A percentile compares a stretch with the other conserved stretches of the same genome.
Evolutionary conservation across 1,140 invertebrate genomes (phyloP).

Genomic region (Pseudachorutes palmiensis): DNA sequence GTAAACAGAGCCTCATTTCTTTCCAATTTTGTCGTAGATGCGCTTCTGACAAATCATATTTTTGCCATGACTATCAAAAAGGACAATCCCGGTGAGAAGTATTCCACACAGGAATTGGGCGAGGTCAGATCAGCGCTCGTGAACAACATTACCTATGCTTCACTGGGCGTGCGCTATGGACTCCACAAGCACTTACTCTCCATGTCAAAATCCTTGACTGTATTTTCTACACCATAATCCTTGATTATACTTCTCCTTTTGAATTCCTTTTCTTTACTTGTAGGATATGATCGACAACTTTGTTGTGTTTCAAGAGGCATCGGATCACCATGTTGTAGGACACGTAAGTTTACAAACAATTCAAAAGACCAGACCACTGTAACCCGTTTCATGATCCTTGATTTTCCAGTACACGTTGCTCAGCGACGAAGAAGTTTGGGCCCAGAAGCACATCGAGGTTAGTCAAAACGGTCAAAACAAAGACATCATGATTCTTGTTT

Average conservation of each 20-base stretch:
- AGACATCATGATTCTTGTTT: too few relatives aligned
- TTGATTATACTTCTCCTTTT: too few relatives aligned
- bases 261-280: too few relatives aligned
- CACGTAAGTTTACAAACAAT: slow-evolving; percentile 18
- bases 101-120: slow-evolving; percentile 41
- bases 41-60: background rate
- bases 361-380: too few relatives aligned
- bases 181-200: slow-evolving; percentile 44
- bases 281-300: slow-evolving; percentile 50
- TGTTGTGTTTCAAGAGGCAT: slow-evolving; percentile 46
- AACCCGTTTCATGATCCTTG: too few relatives aligned
- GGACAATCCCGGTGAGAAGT: slow-evolving; percentile 8
- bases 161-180: slow-evolving; percentile 51
- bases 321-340: slow-evolving; percentile 41
- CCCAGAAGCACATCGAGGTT: slow-evolving; percentile 15
- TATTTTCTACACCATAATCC: too few relatives aligned
- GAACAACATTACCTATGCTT: slow-evolving; percentile 55
- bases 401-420: slow-evolving; percentile 53
- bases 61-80: background rate
- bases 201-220: slow-evolving; percentile 43
- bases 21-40: background rate
- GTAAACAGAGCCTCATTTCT: background rate
- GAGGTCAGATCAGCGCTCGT: slow-evolving; percentile 54
- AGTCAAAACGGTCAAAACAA: too few relatives aligned
- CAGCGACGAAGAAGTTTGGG: slow-evolving; percentile 41